These are phyloP conservation scores for Piaya cayana DNA, from an alignment of 2,113 vertebrate genomes.

Conservation along the genomic window DNA sequence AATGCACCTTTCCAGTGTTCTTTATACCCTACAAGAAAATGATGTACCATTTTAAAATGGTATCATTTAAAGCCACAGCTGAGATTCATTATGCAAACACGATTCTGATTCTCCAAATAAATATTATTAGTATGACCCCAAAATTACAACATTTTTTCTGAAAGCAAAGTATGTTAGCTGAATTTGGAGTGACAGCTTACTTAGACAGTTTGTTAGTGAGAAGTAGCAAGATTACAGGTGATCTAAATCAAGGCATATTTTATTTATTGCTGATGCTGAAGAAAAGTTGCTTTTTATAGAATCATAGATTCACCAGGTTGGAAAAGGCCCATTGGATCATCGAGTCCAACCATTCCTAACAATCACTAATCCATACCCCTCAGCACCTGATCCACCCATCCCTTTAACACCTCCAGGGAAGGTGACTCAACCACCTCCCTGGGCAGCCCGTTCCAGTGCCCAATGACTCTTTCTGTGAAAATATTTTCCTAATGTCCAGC, in stretches of 20 bases:
- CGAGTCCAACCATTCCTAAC: no score
- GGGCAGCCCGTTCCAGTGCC: no score
- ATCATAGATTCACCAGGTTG: no score
- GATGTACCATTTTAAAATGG: background rate
- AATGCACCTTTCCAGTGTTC: background rate
- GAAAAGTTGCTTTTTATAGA: background rate
- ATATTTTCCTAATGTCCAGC: no score
- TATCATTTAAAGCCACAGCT: background rate
- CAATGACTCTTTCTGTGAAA: no score
- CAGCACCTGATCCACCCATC: no score
- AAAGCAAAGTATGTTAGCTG: background rate
- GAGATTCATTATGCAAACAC: background rate
- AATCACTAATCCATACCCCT: no score
- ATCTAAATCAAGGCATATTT: background rate
- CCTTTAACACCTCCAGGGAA: no score
- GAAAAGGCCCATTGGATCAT: no score
- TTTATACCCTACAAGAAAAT: background rate
- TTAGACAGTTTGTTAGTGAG: background rate
- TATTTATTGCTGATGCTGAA: background rate
- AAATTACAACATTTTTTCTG: background rate
- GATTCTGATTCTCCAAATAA: background rate
- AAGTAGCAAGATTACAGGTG: background rate
- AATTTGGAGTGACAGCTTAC: background rate
- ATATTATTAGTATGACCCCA: background rate
- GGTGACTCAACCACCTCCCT: no score